Conservation (phyloP, 2,888 invertebrate genomes). For the Galeruca laticollis region DNA sequence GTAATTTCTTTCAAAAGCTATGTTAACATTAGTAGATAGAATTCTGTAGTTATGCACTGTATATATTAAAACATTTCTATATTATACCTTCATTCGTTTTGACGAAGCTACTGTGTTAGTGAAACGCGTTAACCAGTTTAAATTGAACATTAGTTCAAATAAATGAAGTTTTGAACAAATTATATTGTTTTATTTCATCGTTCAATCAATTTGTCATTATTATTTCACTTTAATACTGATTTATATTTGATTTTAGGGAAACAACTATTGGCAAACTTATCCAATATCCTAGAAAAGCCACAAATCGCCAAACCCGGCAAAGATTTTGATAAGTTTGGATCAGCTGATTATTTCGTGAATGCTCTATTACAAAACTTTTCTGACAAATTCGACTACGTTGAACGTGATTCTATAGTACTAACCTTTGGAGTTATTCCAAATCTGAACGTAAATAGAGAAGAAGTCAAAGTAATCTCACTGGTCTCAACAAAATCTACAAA, state of each 20-base stretch:
- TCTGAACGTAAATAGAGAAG: slow-evolving; percentile 11
- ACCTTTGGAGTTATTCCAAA: slow-evolving; percentile 38
- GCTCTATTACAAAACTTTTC: slow-evolving; percentile 59
- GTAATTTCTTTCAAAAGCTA: too few species aligned
- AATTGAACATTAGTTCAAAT: too few species aligned
- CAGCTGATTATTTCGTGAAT: slow-evolving; percentile 90
- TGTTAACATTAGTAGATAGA: too few species aligned
- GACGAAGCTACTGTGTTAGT: too few species aligned
- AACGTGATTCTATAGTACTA: slow-evolving; percentile 54
- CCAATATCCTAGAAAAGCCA: slow-evolving; percentile 38
- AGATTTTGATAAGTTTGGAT: slow-evolving; percentile 68
- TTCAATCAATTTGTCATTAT: too few species aligned
- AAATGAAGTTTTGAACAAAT: too few species aligned
- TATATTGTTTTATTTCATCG: too few species aligned
- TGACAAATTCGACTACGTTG: slow-evolving; percentile 15
- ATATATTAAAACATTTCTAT: too few species aligned
- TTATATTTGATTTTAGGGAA: slow-evolving; percentile 26
- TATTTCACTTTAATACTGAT: too few species aligned
- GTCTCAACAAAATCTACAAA: slow-evolving; percentile 15
- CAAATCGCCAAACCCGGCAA: slow-evolving; percentile 62
- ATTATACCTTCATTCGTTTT: too few species aligned
- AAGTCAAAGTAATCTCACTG: slow-evolving; percentile 29
- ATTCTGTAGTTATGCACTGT: too few species aligned
- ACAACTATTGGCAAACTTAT: slow-evolving; percentile 33
- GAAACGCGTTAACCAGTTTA: too few species aligned